Conservation (phyloP, 2,113 vertebrate genomes). For the Chaetorhynchus papuensis region DNA sequence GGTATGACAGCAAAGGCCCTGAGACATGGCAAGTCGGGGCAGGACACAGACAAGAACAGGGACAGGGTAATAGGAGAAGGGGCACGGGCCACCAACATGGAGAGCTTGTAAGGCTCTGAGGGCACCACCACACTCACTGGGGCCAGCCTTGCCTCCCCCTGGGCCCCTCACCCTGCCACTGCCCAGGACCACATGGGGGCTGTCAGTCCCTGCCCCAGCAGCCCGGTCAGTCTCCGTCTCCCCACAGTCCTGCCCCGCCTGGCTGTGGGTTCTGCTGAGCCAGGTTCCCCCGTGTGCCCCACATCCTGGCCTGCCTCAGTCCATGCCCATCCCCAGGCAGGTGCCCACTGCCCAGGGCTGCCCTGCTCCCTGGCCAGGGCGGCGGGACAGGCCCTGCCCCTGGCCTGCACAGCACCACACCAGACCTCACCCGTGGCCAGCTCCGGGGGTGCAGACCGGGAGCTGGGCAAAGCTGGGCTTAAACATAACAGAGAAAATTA, state of each 20-base stretch:
- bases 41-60: fast-evolving
- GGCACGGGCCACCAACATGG: fast-evolving
- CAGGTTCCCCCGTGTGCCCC: fast-evolving
- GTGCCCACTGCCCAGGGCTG: not conserved
- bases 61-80: fast-evolving
- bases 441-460: not conserved
- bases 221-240: fast-evolving
- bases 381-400: fast-evolving
- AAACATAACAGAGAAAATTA: not conserved
- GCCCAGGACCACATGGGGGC: no score
- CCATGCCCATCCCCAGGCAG: not conserved
- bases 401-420: fast-evolving
- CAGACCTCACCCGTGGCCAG: fast-evolving
- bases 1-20: fast-evolving
- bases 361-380: not conserved
- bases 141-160: not conserved
- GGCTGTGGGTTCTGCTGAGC: fast-evolving
- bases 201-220: not conserved
- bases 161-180: fast-evolving
- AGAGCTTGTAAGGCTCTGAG: not conserved
- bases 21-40: fast-evolving
- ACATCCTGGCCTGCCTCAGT: fast-evolving
- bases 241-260: not conserved
- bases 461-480: not conserved
- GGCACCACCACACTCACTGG: not conserved